phyloP scores from a whole-genome alignment of 2,888 invertebrate genomes.

The Sisyra nigra region DNA sequence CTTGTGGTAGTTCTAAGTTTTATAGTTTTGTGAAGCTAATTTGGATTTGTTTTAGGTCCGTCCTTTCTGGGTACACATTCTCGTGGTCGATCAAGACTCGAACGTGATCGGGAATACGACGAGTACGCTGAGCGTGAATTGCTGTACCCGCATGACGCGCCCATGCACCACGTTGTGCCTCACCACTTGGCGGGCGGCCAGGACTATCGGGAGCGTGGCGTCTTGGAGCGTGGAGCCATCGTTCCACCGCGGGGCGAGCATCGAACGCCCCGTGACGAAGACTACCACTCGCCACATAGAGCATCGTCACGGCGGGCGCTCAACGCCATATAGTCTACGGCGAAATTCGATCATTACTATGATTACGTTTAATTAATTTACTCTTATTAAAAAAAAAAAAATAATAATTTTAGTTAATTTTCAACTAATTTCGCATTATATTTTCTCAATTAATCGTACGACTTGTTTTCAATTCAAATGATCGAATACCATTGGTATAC shows the following conservation, averaged over 20 bases:
- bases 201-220: slow-evolving; percentile 22
- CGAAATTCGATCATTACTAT: slow-evolving; percentile 8
- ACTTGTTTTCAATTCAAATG: too few relatives aligned
- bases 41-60: slow-evolving; percentile 18
- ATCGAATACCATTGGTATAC: too few relatives aligned
- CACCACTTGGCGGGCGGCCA: slow-evolving; percentile 24
- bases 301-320: slow-evolving; percentile 50
- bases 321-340: slow-evolving; percentile 53
- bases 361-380: slow-evolving; percentile 7
- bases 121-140: slow-evolving; percentile 28
- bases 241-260: slow-evolving; percentile 10
- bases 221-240: slow-evolving; percentile 10
- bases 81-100: slow-evolving; percentile 32
- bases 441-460: too few relatives aligned
- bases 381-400: neutral
- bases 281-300: slow-evolving; percentile 32
- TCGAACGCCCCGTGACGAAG: slow-evolving; percentile 17
- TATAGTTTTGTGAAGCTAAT: too few relatives aligned
- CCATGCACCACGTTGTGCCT: slow-evolving; percentile 21
- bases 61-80: slow-evolving; percentile 28
- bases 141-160: slow-evolving; percentile 17
- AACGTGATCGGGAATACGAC: slow-evolving; percentile 33
- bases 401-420: neutral
- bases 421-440: neutral
- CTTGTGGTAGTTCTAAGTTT: too few relatives aligned